These are phyloP conservation scores for Aphis craccivora DNA, from an alignment of 1,140 invertebrate genomes.

Conservation along the genomic window DNA sequence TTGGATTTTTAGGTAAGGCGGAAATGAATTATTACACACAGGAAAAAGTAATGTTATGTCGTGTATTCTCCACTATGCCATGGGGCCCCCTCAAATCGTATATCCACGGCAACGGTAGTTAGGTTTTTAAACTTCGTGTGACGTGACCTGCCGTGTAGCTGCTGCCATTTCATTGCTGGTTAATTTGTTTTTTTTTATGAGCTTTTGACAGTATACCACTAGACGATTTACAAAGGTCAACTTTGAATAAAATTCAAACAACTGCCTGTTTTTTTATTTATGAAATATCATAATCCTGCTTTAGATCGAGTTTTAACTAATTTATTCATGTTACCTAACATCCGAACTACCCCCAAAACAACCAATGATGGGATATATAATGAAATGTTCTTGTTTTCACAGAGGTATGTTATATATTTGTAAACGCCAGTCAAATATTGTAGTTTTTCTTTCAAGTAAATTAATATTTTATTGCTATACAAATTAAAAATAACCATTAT, in stretches of 20 bases:
- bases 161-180: neutral
- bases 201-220: conserved; percentile 20
- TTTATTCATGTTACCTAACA: conserved; percentile 35
- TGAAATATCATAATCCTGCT: neutral
- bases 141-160: conserved; percentile 16
- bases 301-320: neutral
- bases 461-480: neutral
- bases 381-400: conserved; percentile 55
- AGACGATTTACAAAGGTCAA: conserved; percentile 33
- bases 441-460: neutral
- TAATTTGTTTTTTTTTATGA: conserved; percentile 31
- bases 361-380: conserved; percentile 55
- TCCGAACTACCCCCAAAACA: conserved; percentile 19
- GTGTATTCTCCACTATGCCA: conserved; percentile 39
- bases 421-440: conserved; percentile 13
- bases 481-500: neutral
- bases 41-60: conserved; percentile 45
- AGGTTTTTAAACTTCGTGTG: conserved; percentile 50
- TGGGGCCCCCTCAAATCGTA: conserved; percentile 33
- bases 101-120: conserved; percentile 55
- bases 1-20: conserved; percentile 47
- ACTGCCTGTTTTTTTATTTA: neutral
- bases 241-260: neutral
- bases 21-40: conserved; percentile 54
- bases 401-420: conserved; percentile 43